Base-by-base conservation (phyloP, 64 coral and sea anemone species). In the Montipora sp. region DNA sequence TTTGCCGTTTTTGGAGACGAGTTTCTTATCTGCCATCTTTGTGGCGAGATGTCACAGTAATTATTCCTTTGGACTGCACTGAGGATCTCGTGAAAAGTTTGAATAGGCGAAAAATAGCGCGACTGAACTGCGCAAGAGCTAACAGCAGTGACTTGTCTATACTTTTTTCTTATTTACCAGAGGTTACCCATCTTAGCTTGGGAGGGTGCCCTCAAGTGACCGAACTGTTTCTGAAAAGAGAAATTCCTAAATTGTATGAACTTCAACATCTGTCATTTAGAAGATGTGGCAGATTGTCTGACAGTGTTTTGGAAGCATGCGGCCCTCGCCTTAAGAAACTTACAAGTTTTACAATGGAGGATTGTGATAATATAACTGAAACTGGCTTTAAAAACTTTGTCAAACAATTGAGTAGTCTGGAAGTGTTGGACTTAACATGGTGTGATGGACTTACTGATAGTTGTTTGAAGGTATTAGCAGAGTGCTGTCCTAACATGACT, bases 351-450 rank as follows among this genome's bases (percentile, higher is more conserved):
- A 90, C 94, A 7, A 65, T 98, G n/a, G 94, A 93, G 51, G 96
- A 92, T 51, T 98, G 93, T 84, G 94, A 98, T 51, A 93, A 95
- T 59, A 95, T 89, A 16, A 95, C 91, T 89, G 94, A 98, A 80
- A 74, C 70, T 75, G 92, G 91, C n/a, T 90, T 98, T 87, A 78
- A 92, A 47, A 78, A 80, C 58, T 67, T 98, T 58, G 47, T 90
- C 14, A 94, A 91, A 45, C 83, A 95, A 47, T 84, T 98, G 59
- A 51, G 65, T 74, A 80, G 90, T 51, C 87, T 98, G 3, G 96
- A 98, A 61, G 89, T 73, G 18, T 67, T 98, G 45, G 94, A 98
- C 78, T 77, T 98, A 22, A 94, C 96, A 10, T 93, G 94, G 90
- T 98, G 96, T 81, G 91, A 89, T 27, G 95, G 95, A 18, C 74